A percentile compares a stretch with the other conserved stretches of the same genome.
These are phyloP conservation scores for Pogona vitticeps DNA, from an alignment of 2,113 vertebrate species.

Conservation along the genomic window DNA sequence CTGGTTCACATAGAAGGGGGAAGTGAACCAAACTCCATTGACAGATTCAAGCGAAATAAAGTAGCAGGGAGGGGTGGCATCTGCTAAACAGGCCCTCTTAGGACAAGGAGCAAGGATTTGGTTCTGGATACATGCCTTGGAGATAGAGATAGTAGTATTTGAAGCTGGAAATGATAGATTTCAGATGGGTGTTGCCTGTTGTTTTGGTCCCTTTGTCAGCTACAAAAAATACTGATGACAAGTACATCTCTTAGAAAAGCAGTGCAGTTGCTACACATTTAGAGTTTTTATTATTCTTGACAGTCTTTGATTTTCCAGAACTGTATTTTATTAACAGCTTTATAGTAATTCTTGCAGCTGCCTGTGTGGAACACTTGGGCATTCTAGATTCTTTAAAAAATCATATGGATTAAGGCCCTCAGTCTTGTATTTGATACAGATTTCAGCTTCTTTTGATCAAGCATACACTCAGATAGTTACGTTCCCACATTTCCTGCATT, in stretches of 20 bases:
- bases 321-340: neutral
- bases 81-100: conserved; percentile 22
- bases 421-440: neutral
- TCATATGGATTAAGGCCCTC: too few relatives aligned
- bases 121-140: neutral
- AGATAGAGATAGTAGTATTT: conserved; percentile 45
- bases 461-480: neutral
- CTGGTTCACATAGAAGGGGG: conserved; percentile 88
- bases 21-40: conserved; percentile 86
- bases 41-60: conserved; percentile 57
- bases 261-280: neutral
- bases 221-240: neutral
- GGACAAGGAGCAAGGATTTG: conserved; percentile 34
- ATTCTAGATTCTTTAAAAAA: neutral
- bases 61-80: neutral
- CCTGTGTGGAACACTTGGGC: neutral
- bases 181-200: conserved; percentile 46
- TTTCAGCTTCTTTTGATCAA: neutral
- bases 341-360: neutral
- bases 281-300: neutral
- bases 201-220: neutral
- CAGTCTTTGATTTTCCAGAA: neutral
- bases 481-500: neutral
- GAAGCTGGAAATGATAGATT: neutral
- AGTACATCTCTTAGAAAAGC: fast-evolving